A percentile compares a stretch with the other conserved stretches of the same genome.
These are phyloP conservation scores for Rafetus swinhoei DNA, from an alignment of 2,113 vertebrate species.

Conservation along the genomic window DNA sequence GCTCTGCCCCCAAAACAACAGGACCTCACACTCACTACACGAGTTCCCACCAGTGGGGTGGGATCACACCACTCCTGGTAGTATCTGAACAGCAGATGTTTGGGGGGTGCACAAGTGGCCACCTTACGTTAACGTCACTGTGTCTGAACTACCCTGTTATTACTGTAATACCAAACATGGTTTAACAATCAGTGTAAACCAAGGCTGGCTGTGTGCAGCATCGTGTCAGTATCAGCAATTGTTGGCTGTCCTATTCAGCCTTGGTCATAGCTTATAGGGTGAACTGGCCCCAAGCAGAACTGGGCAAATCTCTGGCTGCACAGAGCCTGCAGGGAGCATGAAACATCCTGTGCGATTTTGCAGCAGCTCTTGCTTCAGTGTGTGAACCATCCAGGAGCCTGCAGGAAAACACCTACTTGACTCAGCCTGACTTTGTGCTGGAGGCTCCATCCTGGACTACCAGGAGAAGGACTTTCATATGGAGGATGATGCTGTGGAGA, in stretches of 20 bases:
- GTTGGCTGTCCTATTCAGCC: neutral
- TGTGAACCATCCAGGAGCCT: neutral
- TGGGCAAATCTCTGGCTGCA: neutral
- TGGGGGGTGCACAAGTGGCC: neutral
- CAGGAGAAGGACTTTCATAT: neutral
- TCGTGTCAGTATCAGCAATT: neutral
- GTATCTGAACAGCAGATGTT: neutral
- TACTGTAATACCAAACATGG: neutral
- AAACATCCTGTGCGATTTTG: neutral
- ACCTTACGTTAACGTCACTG: neutral
- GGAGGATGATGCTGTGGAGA: neutral
- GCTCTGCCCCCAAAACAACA: too few relatives aligned
- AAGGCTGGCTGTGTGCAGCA: neutral
- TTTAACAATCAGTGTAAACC: neutral
- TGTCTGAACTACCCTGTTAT: neutral
- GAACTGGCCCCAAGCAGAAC: neutral
- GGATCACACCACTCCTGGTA: neutral
- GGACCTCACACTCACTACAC: neutral
- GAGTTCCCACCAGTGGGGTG: neutral
- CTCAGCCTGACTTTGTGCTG: neutral
- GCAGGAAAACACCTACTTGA: neutral
- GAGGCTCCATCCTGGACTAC: neutral
- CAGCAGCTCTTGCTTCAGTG: neutral
- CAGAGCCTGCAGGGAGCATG: neutral
- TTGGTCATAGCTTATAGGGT: neutral